phyloP scores from a whole-genome alignment of 2,888 invertebrate genomes.

The Salpingus planirostris region DNA sequence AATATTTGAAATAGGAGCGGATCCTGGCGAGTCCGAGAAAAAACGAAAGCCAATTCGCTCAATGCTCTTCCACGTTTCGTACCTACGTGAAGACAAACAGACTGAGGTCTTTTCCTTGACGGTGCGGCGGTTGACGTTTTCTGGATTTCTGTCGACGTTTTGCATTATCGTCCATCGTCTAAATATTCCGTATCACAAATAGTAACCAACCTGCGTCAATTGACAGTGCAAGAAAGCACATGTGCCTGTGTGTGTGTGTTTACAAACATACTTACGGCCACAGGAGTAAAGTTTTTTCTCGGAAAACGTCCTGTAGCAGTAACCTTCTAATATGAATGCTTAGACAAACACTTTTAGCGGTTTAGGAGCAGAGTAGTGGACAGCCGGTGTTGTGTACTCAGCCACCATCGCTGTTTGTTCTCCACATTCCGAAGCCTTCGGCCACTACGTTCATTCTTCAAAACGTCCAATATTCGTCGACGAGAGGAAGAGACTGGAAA shows the following conservation, averaged over 20 bases:
- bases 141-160: too few relatives aligned
- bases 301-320: slow-evolving; percentile 30
- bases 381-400: slow-evolving; percentile 31
- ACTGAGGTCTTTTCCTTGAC: too few relatives aligned
- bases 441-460: slow-evolving; percentile 20
- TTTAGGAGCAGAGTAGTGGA: slow-evolving; percentile 33
- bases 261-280: slow-evolving; percentile 14
- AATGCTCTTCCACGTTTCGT: too few relatives aligned
- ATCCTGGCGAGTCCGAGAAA: too few relatives aligned
- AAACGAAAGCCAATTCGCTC: too few relatives aligned
- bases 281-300: slow-evolving; percentile 22
- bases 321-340: slow-evolving; percentile 36
- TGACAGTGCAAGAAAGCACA: neutral
- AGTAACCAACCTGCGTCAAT: neutral
- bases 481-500: too few relatives aligned
- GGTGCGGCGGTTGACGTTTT: too few relatives aligned
- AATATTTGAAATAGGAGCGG: too few relatives aligned
- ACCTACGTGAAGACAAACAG: too few relatives aligned
- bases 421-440: slow-evolving; percentile 27
- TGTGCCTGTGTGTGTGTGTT: slow-evolving; percentile 3
- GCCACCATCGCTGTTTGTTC: slow-evolving; percentile 31
- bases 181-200: neutral
- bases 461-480: too few relatives aligned
- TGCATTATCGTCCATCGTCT: too few relatives aligned
- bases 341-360: slow-evolving; percentile 40